Evolutionary conservation across 2,888 invertebrate species (phyloP).

Genomic region (Peribatodes rhomboidaria): DNA sequence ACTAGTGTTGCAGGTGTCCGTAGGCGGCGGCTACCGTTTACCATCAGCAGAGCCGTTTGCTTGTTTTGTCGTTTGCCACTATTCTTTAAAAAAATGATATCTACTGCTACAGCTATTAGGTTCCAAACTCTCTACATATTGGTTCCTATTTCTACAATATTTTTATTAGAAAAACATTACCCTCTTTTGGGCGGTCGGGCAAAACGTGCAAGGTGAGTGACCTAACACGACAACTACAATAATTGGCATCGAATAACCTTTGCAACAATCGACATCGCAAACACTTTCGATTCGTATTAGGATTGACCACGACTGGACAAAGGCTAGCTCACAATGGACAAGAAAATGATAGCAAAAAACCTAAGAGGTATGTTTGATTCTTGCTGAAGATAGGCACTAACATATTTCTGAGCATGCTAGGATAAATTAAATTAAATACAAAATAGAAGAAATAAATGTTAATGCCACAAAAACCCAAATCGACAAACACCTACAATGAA

Average conservation of each 20-base stretch:
- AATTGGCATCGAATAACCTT: slow-evolving; percentile 51
- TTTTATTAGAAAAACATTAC: neutral
- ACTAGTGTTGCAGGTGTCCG: no score
- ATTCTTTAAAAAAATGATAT: no score
- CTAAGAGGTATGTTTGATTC: neutral
- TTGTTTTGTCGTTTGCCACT: no score
- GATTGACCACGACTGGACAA: slow-evolving; percentile 36
- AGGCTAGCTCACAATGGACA: slow-evolving; percentile 24
- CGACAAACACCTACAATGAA: no score
- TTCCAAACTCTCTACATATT: no score
- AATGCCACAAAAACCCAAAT: no score
- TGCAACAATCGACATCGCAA: slow-evolving; percentile 53
- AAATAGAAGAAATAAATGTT: no score
- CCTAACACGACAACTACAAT: slow-evolving; percentile 31
- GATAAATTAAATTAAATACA: no score
- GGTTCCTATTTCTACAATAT: neutral
- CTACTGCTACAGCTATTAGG: no score
- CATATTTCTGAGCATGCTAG: no score
- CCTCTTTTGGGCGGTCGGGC: neutral
- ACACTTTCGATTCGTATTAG: slow-evolving; percentile 54
- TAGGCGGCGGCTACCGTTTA: no score
- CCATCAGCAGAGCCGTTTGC: no score
- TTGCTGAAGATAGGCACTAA: neutral
- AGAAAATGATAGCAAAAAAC: neutral
- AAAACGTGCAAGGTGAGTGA: slow-evolving; percentile 38